phyloP scores from a whole-genome alignment of 1,140 invertebrate species.

The Cotesia vestalis region DNA sequence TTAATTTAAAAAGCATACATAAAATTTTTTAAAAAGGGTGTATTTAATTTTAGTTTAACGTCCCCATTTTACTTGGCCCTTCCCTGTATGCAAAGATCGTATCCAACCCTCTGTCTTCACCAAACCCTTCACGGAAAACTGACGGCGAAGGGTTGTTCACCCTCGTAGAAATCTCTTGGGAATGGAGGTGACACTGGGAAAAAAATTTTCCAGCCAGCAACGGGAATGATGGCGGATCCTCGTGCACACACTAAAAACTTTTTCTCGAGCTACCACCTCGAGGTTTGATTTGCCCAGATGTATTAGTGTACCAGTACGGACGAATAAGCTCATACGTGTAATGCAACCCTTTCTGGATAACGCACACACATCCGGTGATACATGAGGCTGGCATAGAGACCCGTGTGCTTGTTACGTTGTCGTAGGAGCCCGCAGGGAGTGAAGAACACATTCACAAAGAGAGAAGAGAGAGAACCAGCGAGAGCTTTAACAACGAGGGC shows the following conservation, averaged over 20 bases:
- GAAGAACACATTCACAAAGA: constrained; percentile 27
- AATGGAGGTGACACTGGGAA: constrained; percentile 17
- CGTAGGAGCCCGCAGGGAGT: constrained; percentile 17
- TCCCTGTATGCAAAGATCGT: too few species aligned
- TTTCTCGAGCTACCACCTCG: constrained; percentile 32
- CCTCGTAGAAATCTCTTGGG: constrained; percentile 17
- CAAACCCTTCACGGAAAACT: constrained; percentile 25
- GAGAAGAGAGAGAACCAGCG: constrained; percentile 20
- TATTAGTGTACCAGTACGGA: neutral
- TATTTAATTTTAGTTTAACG: too few species aligned
- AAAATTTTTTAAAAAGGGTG: too few species aligned
- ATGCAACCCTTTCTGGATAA: constrained; percentile 14
- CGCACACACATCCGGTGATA: constrained; percentile 15
- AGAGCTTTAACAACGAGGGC: constrained; percentile 55
- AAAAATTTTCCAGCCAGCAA: constrained; percentile 32
- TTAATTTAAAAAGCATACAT: too few species aligned
- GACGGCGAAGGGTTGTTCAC: constrained; percentile 33
- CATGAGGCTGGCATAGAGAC: constrained; percentile 11
- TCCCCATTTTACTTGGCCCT: too few species aligned
- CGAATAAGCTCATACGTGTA: neutral
- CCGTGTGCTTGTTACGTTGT: constrained; percentile 4
- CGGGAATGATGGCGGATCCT: constrained; percentile 42
- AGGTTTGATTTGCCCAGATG: constrained; percentile 23
- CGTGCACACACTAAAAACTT: constrained; percentile 46
- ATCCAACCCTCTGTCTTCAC: neutral